Percentiles rank a stretch among this genome's conserved stretches.
These are phyloP conservation scores for Endomychus coccineus DNA, from an alignment of 2,888 invertebrate genomes.

Conservation along the genomic window DNA sequence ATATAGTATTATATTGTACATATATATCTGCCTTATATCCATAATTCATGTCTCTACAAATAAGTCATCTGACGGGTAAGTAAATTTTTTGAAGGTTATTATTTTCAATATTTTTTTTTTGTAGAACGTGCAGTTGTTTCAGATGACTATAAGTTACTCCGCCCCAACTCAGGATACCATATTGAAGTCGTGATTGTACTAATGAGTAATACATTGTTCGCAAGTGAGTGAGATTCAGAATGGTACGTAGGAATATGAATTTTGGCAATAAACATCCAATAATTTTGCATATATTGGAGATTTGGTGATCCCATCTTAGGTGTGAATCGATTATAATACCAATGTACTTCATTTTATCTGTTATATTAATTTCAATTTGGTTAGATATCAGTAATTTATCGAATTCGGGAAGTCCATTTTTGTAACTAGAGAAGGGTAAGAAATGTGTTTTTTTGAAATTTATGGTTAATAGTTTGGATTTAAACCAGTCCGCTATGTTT, in stretches of 20 bases:
- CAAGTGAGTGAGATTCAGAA: slow-evolving; percentile 1
- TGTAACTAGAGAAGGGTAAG: slow-evolving; percentile 4
- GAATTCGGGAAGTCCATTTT: slow-evolving; percentile 3
- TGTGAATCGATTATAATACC: slow-evolving; percentile 5
- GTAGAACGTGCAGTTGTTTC: slow-evolving; percentile 4
- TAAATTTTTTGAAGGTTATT: slow-evolving; percentile 2
- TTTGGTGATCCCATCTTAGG: slow-evolving; percentile 8
- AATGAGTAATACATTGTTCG: slow-evolving; percentile 5
- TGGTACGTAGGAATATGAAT: slow-evolving; percentile 2
- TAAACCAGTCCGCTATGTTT: slow-evolving; percentile 1
- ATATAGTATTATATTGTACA: slow-evolving; percentile 3
- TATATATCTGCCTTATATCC: slow-evolving; percentile 3
- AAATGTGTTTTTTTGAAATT: slow-evolving; percentile 6
- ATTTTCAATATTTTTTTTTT: slow-evolving; percentile 5
- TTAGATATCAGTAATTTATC: slow-evolving; percentile 5
- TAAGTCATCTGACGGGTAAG: slow-evolving; percentile 1
- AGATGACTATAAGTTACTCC: too few relatives aligned
- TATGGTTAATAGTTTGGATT: slow-evolving; percentile 3
- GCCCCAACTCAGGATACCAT: too few relatives aligned
- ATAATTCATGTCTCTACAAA: slow-evolving; percentile 2
- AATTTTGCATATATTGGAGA: slow-evolving; percentile 1
- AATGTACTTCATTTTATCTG: slow-evolving; percentile 6
- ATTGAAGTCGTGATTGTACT: too few relatives aligned
- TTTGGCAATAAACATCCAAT: slow-evolving; percentile 3
- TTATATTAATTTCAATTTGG: slow-evolving; percentile 5